phyloP scores from a whole-genome alignment of 2,888 invertebrate genomes.

The Sialis lutaria region DNA sequence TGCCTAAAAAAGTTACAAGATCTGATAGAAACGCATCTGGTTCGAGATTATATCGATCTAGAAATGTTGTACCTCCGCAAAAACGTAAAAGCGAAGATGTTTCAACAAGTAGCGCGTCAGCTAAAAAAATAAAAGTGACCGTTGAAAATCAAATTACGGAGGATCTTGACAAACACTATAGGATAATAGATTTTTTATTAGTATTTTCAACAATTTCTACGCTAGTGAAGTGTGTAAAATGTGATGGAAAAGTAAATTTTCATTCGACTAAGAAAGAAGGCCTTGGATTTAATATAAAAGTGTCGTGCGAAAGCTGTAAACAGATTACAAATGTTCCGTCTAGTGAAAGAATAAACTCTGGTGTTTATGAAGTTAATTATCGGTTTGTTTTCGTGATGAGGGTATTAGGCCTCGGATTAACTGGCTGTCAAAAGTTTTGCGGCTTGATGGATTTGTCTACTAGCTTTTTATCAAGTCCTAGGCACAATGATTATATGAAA shows the following conservation, averaged over 20 bases:
- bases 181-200: conserved; percentile 11
- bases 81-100: conserved; percentile 10
- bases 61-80: conserved; percentile 10
- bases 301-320: conserved; percentile 11
- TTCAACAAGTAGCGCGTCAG: conserved; percentile 11
- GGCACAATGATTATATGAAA: conserved; percentile 7
- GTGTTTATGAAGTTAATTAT: conserved; percentile 10
- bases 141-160: conserved; percentile 10
- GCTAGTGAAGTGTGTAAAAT: conserved; percentile 11
- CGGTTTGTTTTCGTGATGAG: conserved; percentile 13
- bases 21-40: conserved; percentile 11
- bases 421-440: conserved; percentile 11
- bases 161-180: conserved; percentile 11
- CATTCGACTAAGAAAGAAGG: conserved; percentile 9
- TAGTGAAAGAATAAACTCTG: conserved; percentile 10
- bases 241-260: conserved; percentile 10
- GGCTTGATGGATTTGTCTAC: conserved; percentile 11
- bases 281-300: conserved; percentile 10
- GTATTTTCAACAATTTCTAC: conserved; percentile 11
- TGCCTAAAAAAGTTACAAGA: conserved; percentile 11
- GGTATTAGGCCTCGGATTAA: conserved; percentile 10
- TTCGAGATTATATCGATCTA: conserved; percentile 11
- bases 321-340: conserved; percentile 9
- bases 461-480: conserved; percentile 11
- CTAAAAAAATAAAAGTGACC: conserved; percentile 11